Evolutionary conservation across 2,797 vertebrate genomes (phyloP).

Genomic region (Megalops cyprinoides): DNA sequence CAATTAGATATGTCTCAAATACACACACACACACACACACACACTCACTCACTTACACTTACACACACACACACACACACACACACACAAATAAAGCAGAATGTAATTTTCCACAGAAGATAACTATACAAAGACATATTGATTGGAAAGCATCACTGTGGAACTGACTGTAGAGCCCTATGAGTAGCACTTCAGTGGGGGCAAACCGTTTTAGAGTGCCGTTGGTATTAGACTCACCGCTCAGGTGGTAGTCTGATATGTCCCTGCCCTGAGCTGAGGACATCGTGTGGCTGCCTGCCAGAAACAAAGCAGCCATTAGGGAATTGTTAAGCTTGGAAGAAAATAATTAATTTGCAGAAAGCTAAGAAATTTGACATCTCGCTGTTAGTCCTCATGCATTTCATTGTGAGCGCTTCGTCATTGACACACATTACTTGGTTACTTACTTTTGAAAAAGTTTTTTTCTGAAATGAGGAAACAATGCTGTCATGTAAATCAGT

Average conservation of each 20-base stretch:
- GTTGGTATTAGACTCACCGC: constrained; percentile 65
- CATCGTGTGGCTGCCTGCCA: constrained; percentile 76
- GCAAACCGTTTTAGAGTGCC: background rate
- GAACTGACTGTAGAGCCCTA: no score
- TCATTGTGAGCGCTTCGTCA: background rate
- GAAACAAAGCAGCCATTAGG: constrained; percentile 32
- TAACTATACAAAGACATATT: no score
- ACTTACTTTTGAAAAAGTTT: background rate
- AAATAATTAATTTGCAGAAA: constrained; percentile 1
- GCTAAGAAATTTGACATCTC: background rate
- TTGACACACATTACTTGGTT: no score
- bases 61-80: no score
- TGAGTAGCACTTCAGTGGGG: background rate
- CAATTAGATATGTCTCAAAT: no score
- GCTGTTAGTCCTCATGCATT: background rate
- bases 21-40: no score
- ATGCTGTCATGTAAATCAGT: background rate
- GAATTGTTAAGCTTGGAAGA: constrained; percentile 13
- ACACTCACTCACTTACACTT: no score
- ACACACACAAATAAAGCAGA: no score
- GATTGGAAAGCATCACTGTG: no score
- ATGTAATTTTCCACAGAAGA: no score
- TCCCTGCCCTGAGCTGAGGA: constrained; percentile 73
- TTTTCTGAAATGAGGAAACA: background rate
- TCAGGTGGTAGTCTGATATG: constrained; percentile 77